phyloP scores from a whole-genome alignment of 2,888 invertebrate genomes.

The Drosophila neoperkinsi region DNA sequence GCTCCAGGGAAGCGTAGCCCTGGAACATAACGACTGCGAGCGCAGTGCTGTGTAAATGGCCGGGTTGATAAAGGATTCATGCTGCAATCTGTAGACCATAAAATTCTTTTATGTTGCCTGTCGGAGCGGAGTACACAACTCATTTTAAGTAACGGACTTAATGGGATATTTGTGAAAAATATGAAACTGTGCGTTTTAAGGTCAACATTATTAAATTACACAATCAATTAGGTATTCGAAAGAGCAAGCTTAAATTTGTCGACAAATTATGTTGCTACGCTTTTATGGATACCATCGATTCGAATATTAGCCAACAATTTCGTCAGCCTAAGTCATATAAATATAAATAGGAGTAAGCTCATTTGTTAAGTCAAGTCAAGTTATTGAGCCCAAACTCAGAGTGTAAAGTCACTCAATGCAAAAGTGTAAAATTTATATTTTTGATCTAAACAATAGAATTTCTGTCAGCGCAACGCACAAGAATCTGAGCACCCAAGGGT shows the following conservation, averaged over 20 bases:
- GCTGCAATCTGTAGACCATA: conserved; percentile 19
- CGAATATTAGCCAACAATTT: conserved; percentile 11
- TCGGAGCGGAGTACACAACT: background rate
- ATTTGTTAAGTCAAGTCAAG: conserved; percentile 8
- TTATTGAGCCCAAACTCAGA: conserved; percentile 4
- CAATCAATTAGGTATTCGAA: conserved; percentile 28
- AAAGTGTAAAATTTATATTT: conserved; percentile 9
- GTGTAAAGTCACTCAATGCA: conserved; percentile 24
- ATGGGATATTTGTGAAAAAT: conserved; percentile 10
- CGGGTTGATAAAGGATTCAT: conserved; percentile 16
- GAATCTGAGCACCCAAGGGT: conserved; percentile 10
- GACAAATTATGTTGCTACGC: background rate
- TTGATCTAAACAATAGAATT: background rate
- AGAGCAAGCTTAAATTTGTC: background rate
- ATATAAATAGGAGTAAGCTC: background rate
- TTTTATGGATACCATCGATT: conserved; percentile 8
- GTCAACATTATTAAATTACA: conserved; percentile 18
- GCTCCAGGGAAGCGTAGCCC: conserved; percentile 15
- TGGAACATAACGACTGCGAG: conserved; percentile 12
- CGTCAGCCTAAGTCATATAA: conserved; percentile 3
- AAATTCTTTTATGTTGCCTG: conserved; percentile 32
- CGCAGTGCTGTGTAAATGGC: conserved; percentile 3
- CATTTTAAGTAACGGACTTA: conserved; percentile 1
- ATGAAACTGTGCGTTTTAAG: conserved; percentile 13
- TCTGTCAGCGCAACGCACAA: background rate